Evolutionary conservation across 2,888 invertebrate genomes (phyloP).

Genomic region (Epistrophe grossulariae): DNA sequence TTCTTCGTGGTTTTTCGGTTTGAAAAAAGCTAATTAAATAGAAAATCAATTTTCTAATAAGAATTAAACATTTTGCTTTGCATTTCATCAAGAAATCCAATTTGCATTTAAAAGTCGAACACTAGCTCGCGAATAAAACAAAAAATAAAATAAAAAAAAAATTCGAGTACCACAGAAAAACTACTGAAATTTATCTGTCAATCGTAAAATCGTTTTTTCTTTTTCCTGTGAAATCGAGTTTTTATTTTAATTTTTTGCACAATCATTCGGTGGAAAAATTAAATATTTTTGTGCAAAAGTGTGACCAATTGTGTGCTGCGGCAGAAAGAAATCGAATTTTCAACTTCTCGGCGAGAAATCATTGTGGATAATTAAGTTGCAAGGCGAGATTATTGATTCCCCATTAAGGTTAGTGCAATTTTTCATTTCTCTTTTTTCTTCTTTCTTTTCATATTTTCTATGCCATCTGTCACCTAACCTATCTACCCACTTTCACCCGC

Average conservation of each 20-base stretch:
- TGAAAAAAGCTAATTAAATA: slow-evolving; percentile 17
- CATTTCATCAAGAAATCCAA: slow-evolving; percentile 39
- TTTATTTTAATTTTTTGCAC: slow-evolving; percentile 28
- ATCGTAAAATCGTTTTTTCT: slow-evolving; percentile 5
- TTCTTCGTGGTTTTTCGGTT: slow-evolving; percentile 69
- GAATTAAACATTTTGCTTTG: slow-evolving; percentile 22
- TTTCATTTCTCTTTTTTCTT: slow-evolving; percentile 29
- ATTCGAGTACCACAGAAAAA: slow-evolving; percentile 8
- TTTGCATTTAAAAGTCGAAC: slow-evolving; percentile 58
- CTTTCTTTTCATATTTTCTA: slow-evolving; percentile 16
- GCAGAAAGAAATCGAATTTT: slow-evolving; percentile 26
- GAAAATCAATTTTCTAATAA: slow-evolving; percentile 32
- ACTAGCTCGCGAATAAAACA: slow-evolving; percentile 9
- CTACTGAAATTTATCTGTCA: slow-evolving; percentile 29
- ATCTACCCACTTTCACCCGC: slow-evolving; percentile 36
- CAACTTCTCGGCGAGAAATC: slow-evolving; percentile 15
- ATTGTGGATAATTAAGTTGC: slow-evolving; percentile 49
- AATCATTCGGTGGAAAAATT: slow-evolving; percentile 24
- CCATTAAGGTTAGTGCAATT: slow-evolving; percentile 75
- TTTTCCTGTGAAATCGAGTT: slow-evolving; percentile 26
- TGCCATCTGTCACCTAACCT: slow-evolving; percentile 59
- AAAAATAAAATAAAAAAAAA: background rate
- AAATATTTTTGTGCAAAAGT: slow-evolving; percentile 2
- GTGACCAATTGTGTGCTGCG: slow-evolving; percentile 33
- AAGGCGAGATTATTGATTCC: slow-evolving; percentile 67